Evolutionary conservation across 2,797 vertebrate genomes (phyloP), one percentile per base, ranked within the genome.

Genomic region (Pangasius djambal): DNA sequence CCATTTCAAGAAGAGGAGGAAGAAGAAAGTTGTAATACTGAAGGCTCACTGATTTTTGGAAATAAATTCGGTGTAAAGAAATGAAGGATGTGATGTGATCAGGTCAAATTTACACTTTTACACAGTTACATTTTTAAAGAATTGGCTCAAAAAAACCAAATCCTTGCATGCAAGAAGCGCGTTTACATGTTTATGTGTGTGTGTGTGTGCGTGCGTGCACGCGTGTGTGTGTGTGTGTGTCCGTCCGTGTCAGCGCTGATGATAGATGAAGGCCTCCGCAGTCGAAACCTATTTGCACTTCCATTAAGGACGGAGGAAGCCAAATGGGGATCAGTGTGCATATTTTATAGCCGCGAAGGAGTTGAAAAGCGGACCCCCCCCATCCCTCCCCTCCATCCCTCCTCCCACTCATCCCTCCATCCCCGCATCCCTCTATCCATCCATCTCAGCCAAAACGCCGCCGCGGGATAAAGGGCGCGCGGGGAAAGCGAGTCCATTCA

Each of bases 271-370:
- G 91, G 95, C 92, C 92, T 94, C 92, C 90, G 92, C 94, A 94
- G 95, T 95, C 94, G 94, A 95, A 96, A 95, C 94, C 96, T 95
- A 96, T 97, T 97, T 97, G 95, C 95, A 94, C 93, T 92, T 95
- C 95, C 95, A 96, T 97, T 96, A 89, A 97, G 89, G 89, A 94
- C 94, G 92, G 94, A 89, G 85, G 92, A 94, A 94, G 88, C 95
- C 96, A 93, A 95, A 97, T 92, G 95, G 96, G 94, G 95, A 95
- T 92, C 94, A 95, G 90, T 91, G 92, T 96, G 97, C 96, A 97
- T 97, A 97, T 97, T 89, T 97, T 97, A 87, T 96, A 97, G 95
- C 93, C 94, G 95, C 85, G 93, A 95, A 96, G 96, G 93, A 96
- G 94, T 94, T 28, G 10, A 77, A 75, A 86, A 61, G 25, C 31